phyloP scores from a whole-genome alignment of 2,888 invertebrate species.

The Ochlodes sylvanus region DNA sequence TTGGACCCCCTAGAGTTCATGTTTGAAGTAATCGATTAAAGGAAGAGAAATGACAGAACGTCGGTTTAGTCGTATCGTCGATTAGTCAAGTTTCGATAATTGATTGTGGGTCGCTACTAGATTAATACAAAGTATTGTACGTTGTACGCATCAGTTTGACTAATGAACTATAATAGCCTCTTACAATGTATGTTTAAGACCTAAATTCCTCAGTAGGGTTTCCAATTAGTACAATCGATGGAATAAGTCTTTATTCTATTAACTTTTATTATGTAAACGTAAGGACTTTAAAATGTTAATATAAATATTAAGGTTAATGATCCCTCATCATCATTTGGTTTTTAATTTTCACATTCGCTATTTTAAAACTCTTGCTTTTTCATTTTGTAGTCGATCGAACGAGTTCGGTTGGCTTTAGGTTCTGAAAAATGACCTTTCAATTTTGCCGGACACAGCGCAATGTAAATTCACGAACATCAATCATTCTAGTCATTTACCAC shows the following conservation, averaged over 20 bases:
- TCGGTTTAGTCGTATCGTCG: slow-evolving; percentile 74
- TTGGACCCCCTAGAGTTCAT: slow-evolving; percentile 78
- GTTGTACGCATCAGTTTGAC: slow-evolving; percentile 44
- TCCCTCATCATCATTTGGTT: slow-evolving; percentile 6
- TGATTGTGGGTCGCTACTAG: slow-evolving; percentile 78
- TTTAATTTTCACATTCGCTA: slow-evolving; percentile 30
- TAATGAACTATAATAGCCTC: slow-evolving; percentile 42
- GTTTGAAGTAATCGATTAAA: slow-evolving; percentile 82
- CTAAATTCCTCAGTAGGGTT: too few relatives aligned
- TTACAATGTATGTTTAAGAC: background rate
- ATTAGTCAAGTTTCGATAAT: slow-evolving; percentile 83
- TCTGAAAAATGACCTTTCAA: slow-evolving; percentile 58
- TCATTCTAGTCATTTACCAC: slow-evolving; percentile 76
- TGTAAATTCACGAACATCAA: slow-evolving; percentile 73
- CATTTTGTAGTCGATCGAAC: slow-evolving; percentile 43
- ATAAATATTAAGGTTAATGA: slow-evolving; percentile 6
- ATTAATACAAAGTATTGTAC: slow-evolving; percentile 68
- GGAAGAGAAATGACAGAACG: slow-evolving; percentile 83
- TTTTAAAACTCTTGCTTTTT: slow-evolving; percentile 36
- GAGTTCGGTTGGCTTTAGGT: slow-evolving; percentile 42
- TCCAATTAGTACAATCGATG: too few relatives aligned
- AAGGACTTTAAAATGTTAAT: background rate
- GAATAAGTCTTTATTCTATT: background rate
- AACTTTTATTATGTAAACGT: background rate
- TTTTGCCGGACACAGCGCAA: slow-evolving; percentile 68